Percentiles rank a stretch among this genome's conserved stretches.
Evolutionary conservation across 2,113 vertebrate genomes (phyloP).

Genomic region (Argyrosomus japonicus): DNA sequence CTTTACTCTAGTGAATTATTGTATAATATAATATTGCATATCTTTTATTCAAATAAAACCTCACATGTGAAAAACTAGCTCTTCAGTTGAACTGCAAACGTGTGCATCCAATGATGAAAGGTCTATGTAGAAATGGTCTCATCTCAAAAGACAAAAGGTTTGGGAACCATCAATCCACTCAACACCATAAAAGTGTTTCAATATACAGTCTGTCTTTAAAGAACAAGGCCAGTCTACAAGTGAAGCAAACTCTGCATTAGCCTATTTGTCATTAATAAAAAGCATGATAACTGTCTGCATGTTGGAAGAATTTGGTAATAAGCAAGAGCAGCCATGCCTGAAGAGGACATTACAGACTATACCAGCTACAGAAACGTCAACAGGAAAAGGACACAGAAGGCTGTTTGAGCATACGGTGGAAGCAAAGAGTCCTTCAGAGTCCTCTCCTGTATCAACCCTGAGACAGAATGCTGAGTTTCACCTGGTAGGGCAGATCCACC

Average conservation of each 20-base stretch:
- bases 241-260: not conserved
- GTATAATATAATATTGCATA: no score
- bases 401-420: not conserved
- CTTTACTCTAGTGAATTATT: not conserved
- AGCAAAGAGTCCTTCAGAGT: not conserved
- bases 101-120: not conserved
- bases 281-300: not conserved
- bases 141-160: not conserved
- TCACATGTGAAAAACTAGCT: not conserved
- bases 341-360: not conserved
- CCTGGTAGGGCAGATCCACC: slow-evolving; percentile 98
- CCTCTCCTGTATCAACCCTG: not conserved
- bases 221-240: not conserved
- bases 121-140: not conserved
- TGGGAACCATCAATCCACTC: not conserved
- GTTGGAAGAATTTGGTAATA: not conserved
- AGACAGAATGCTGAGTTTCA: slow-evolving; percentile 66
- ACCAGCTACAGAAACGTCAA: not conserved
- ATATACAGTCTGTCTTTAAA: not conserved
- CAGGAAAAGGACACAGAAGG: not conserved
- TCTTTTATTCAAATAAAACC: not conserved
- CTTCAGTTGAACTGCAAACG: not conserved
- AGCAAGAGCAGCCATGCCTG: not conserved
- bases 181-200: not conserved
- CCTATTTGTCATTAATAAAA: not conserved